A percentile compares a stretch with the other conserved stretches of the same genome.
Evolutionary conservation across 35 echinoderm and acorn worm genomes (phyloP).

Genomic region (Diadema setosum): DNA sequence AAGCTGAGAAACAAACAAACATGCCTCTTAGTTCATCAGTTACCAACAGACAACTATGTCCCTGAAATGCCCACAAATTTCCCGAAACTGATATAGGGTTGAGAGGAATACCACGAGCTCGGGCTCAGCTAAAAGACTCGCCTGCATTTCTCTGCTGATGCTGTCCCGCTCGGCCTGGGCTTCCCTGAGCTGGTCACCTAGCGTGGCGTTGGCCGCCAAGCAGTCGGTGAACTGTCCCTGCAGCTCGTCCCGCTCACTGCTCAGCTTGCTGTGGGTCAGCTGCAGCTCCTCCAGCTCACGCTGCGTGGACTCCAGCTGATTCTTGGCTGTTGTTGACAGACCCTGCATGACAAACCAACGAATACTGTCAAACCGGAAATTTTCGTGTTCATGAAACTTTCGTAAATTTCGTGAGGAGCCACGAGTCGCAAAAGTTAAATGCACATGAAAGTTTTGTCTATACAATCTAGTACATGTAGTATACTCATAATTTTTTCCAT

Average conservation of each 20-base stretch:
- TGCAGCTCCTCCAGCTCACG: constrained; percentile 63
- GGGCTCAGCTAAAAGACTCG: too few relatives aligned
- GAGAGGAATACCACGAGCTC: constrained; percentile 32
- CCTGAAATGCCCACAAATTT: neutral
- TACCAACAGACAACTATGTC: neutral
- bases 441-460: too few relatives aligned
- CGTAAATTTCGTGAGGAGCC: too few relatives aligned
- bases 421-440: too few relatives aligned
- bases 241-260: constrained; percentile 66
- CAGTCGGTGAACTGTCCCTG: constrained; percentile 74
- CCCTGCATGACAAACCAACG: too few relatives aligned
- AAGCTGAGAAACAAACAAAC: neutral
- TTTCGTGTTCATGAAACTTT: too few relatives aligned
- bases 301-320: neutral
- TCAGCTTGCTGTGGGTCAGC: constrained; percentile 31
- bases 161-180: constrained; percentile 87
- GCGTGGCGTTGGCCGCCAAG: constrained; percentile 51
- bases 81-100: neutral
- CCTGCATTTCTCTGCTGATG: constrained; percentile 72
- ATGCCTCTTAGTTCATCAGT: neutral
- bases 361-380: too few relatives aligned
- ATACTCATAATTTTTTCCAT: too few relatives aligned
- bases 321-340: neutral
- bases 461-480: too few relatives aligned
- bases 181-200: constrained; percentile 65